Percentiles rank a stretch among this genome's conserved stretches.
phyloP scores from a whole-genome alignment of 1,140 invertebrate species.

The Dolichoris vasculosae region DNA sequence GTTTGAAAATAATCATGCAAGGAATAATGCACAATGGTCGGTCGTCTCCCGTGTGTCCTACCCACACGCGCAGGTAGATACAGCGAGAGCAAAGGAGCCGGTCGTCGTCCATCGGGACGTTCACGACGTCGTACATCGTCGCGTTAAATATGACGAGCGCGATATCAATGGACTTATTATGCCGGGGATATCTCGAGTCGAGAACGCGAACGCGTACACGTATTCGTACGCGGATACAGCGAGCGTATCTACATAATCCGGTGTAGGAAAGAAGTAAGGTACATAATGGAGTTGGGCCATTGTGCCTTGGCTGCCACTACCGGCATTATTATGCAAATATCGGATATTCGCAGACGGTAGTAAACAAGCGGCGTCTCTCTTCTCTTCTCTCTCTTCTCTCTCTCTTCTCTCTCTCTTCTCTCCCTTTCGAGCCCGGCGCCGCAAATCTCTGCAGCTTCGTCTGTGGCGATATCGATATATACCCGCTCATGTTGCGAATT shows the following conservation, averaged over 20 bases:
- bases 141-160: conserved; percentile 36
- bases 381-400: neutral
- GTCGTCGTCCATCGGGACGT: neutral
- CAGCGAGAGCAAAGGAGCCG: neutral
- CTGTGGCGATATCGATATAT: conserved; percentile 27
- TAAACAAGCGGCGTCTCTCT: conserved; percentile 49
- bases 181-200: neutral
- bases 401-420: neutral
- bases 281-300: conserved; percentile 48
- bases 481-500: conserved; percentile 30
- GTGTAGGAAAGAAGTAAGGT: conserved; percentile 5
- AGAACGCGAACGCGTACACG: neutral
- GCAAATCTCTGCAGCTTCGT: conserved; percentile 22
- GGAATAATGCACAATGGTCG: conserved; percentile 9
- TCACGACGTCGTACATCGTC: neutral
- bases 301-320: conserved; percentile 30
- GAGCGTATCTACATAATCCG: conserved; percentile 38
- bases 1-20: neutral
- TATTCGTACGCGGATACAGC: neutral
- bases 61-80: neutral
- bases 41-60: neutral
- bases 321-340: conserved; percentile 59
- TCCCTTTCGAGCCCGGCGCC: neutral
- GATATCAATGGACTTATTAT: conserved; percentile 10
- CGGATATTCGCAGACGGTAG: conserved; percentile 52